These are phyloP conservation scores for Eupleurogrammus muticus DNA, from an alignment of 2,797 vertebrate genomes.

Conservation along the genomic window DNA sequence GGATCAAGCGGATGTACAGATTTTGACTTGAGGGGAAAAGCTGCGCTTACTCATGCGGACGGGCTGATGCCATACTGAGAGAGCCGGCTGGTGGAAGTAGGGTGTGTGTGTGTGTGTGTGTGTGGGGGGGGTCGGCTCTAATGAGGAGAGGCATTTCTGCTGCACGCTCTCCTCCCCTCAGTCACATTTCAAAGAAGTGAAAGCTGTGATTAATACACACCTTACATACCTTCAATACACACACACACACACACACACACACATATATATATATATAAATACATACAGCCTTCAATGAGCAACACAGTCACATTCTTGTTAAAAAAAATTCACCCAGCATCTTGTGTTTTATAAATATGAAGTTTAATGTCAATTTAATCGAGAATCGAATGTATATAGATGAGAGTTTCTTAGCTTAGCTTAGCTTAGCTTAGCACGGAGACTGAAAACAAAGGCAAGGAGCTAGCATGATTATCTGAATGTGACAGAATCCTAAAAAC, in stretches of 20 bases:
- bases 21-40: slow-evolving; percentile 67
- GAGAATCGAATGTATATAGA: no score
- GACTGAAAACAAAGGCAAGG: no score
- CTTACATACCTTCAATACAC: slow-evolving; percentile 1
- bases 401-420: no score
- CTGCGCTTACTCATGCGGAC: slow-evolving; percentile 47
- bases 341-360: neutral
- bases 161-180: slow-evolving; percentile 43
- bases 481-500: no score
- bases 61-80: slow-evolving; percentile 47
- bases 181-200: slow-evolving; percentile 48
- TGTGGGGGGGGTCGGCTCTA: slow-evolving; percentile 43
- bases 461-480: no score
- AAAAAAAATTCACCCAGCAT: neutral
- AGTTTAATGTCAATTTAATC: neutral
- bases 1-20: slow-evolving; percentile 58
- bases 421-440: no score
- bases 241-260: slow-evolving; percentile 17
- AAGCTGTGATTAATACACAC: slow-evolving; percentile 43
- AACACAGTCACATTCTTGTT: neutral
- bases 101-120: slow-evolving; percentile 57
- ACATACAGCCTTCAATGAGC: neutral
- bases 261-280: neutral
- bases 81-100: slow-evolving; percentile 52
- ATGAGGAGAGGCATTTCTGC: slow-evolving; percentile 60